phyloP scores from a whole-genome alignment of 2,113 vertebrate species.

The Arenaria interpres region DNA sequence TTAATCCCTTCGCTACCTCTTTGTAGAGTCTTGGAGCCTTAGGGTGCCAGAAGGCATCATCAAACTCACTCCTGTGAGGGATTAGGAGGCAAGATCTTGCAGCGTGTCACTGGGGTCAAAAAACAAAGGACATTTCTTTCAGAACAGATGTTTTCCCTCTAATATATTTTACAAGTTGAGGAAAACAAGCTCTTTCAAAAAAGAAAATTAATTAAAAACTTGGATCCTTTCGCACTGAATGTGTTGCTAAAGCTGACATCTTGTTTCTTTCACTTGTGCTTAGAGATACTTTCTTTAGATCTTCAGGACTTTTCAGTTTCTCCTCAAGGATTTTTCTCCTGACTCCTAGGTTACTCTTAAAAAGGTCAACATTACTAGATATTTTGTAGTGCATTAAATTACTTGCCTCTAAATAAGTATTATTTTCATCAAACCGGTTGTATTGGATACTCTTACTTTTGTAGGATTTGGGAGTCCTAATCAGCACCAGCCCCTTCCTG shows the following conservation, averaged over 20 bases:
- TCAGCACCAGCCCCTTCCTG: neutral
- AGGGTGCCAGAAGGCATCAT: neutral
- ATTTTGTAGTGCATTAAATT: neutral
- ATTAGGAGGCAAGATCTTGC: neutral
- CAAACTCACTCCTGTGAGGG: neutral
- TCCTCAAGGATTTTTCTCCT: neutral
- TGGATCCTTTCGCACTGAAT: neutral
- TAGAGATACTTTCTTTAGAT: neutral
- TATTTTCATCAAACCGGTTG: neutral
- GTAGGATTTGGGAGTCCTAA: neutral
- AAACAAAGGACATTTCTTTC: neutral
- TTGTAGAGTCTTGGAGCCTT: neutral
- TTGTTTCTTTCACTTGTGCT: neutral
- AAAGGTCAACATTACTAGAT: neutral
- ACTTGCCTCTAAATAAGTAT: neutral
- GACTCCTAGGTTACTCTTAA: neutral
- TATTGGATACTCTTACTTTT: neutral
- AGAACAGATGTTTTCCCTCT: neutral
- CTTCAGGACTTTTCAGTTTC: neutral
- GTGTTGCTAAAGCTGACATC: neutral
- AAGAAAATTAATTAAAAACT: neutral
- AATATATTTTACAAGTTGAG: neutral
- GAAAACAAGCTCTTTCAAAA: neutral
- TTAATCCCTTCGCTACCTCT: constrained; percentile 7
- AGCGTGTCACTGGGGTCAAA: neutral